phyloP scores from a whole-genome alignment of 2,113 vertebrate genomes.

The Stegostoma tigrinum region DNA sequence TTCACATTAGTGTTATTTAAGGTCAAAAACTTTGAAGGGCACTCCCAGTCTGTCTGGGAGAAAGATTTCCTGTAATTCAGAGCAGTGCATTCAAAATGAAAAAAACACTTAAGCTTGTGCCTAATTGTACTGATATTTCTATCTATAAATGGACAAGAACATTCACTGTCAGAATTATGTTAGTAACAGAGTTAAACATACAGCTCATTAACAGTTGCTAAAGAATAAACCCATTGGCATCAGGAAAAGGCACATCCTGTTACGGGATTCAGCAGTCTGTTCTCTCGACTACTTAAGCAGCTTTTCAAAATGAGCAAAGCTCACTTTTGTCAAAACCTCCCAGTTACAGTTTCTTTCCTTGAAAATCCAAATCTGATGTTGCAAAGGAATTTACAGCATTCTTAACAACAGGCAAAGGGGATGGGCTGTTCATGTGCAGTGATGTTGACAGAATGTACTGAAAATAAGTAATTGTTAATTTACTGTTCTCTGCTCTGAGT shows the following conservation, averaged over 20 bases:
- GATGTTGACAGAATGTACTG: too few species aligned
- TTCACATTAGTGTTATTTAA: conserved; percentile 41
- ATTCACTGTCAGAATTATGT: neutral
- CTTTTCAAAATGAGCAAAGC: neutral
- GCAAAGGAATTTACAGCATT: neutral
- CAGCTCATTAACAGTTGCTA: neutral
- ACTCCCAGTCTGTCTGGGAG: conserved; percentile 44
- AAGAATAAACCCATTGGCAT: neutral
- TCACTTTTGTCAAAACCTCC: neutral
- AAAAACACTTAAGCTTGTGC: neutral
- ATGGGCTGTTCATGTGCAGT: too few species aligned
- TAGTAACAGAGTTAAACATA: neutral
- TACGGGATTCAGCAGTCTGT: neutral
- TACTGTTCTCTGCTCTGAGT: too few species aligned
- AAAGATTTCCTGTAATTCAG: conserved; percentile 56
- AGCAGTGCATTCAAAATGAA: conserved; percentile 39
- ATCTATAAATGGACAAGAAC: neutral
- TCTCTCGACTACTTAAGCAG: neutral
- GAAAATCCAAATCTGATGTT: neutral
- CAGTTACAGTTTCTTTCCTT: neutral
- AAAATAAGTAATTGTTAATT: too few species aligned
- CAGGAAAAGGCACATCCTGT: neutral
- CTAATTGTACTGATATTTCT: neutral
- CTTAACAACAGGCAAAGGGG: neutral
- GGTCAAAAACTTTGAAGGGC: conserved; percentile 46